phyloP scores from a whole-genome alignment of 2,797 vertebrate genomes.

The Bradypodion pumilum region DNA sequence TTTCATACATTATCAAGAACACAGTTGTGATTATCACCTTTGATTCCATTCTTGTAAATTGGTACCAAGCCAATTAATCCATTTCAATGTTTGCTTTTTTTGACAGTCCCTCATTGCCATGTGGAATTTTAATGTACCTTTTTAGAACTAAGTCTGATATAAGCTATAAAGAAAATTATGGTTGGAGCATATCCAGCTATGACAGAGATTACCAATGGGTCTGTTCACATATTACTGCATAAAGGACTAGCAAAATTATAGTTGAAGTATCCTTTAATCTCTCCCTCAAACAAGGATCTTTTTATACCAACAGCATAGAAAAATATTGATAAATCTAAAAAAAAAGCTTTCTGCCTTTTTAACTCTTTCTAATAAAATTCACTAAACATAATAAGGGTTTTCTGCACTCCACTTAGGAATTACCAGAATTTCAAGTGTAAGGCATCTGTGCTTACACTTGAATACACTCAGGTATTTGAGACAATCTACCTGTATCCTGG shows the following conservation, averaged over 20 bases:
- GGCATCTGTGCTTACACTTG: neutral
- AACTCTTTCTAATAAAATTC: neutral
- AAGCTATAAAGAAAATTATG: neutral
- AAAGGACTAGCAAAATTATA: neutral
- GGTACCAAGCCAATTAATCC: slow-evolving; percentile 38
- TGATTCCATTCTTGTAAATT: slow-evolving; percentile 24
- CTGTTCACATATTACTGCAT: accelerated
- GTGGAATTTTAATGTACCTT: slow-evolving; percentile 27
- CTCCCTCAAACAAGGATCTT: neutral
- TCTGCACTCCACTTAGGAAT: neutral
- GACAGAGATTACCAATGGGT: slow-evolving; percentile 3
- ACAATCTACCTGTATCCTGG: neutral
- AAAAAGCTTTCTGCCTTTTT: neutral
- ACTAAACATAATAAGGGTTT: neutral
- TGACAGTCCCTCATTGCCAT: slow-evolving; percentile 26
- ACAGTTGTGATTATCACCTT: slow-evolving; percentile 32
- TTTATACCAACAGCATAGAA: neutral
- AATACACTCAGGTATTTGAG: neutral
- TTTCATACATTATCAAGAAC: slow-evolving; percentile 36
- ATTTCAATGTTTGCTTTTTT: slow-evolving; percentile 45
- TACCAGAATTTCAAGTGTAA: neutral
- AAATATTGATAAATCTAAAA: neutral
- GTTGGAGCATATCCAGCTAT: slow-evolving; percentile 1
- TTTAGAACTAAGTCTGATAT: neutral
- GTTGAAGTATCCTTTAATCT: neutral